These are phyloP conservation scores for Gastrophryne carolinensis DNA, from an alignment of 2,797 vertebrate species.

Conservation along the genomic window DNA sequence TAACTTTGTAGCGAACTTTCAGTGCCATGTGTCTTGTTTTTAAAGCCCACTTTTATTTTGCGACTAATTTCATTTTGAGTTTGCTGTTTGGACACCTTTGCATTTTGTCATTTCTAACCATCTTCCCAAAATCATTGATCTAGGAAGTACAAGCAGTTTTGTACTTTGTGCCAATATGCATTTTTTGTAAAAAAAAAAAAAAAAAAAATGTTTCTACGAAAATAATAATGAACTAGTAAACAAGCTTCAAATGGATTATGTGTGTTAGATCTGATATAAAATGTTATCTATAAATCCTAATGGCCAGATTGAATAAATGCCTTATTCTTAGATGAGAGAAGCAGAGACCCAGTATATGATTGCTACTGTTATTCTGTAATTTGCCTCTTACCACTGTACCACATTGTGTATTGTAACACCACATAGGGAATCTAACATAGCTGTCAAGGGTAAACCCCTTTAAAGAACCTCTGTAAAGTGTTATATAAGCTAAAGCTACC, in stretches of 20 bases:
- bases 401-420: too few species aligned
- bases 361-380: too few species aligned
- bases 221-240: slow-evolving; percentile 63
- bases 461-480: too few species aligned
- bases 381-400: too few species aligned
- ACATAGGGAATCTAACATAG: too few species aligned
- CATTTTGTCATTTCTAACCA: slow-evolving; percentile 62
- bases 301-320: slow-evolving; percentile 76
- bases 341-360: slow-evolving; percentile 3
- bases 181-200: slow-evolving; percentile 61
- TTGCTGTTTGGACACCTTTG: slow-evolving; percentile 65
- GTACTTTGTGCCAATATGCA: slow-evolving; percentile 62
- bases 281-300: slow-evolving; percentile 68
- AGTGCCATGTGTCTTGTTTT: not conserved
- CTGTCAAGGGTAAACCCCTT: too few species aligned
- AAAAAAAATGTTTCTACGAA: slow-evolving; percentile 7
- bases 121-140: slow-evolving; percentile 63
- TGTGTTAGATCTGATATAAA: slow-evolving; percentile 63
- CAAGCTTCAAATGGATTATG: slow-evolving; percentile 58
- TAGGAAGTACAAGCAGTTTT: slow-evolving; percentile 57
- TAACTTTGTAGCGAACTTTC: not conserved
- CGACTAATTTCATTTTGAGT: slow-evolving; percentile 68
- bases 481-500: too few species aligned
- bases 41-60: slow-evolving; percentile 62
- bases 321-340: slow-evolving; percentile 66